Base-by-base conservation (phyloP, 2,113 vertebrate genomes). In the Guaruba guarouba region DNA sequence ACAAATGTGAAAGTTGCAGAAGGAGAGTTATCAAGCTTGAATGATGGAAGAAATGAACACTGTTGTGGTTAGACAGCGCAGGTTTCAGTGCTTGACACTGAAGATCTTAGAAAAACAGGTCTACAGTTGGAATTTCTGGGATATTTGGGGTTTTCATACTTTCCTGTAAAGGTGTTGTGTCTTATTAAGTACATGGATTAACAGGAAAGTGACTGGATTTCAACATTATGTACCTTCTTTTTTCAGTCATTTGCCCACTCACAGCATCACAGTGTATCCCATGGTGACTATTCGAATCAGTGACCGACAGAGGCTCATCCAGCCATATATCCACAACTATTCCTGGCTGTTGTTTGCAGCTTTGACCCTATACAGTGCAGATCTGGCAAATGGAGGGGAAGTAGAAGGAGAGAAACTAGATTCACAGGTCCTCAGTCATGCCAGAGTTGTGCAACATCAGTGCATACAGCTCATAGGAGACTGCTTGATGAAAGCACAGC, bases 251-350 rank as follows among this genome's bases (percentile, higher is more conserved):
- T 92, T 99, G 96, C 99, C 99, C 46, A 99, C 99, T 17, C 99
- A 99, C 97, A 98, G 99, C 70, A 98, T 99, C 97, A 99, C 99
- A 0, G 99, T 99, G 57, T 99, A 98, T 54, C 99, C 99, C 4
- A 99, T 99, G 99, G 98, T 99, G 96, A 99, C 99, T 33, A 99
- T 99, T 86, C 98, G 99, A 4, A 99, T 99, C 98, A 99, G 99
- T 1, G 99, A 99, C 96, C 98, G 98, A 1, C 99, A 99, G 96
- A 97, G 99, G 41, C 98, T 99, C 86, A 99, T 99, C 97, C 99
- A 99, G 95, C 99, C 99, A 1, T 99, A 99, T 31, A 98, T 99
- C 85, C 99, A 99, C 98, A 99, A 99, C 81, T 99, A 99, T 23
- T 99, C 99, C 79, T 99, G 99, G 99, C 98, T 99, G 54, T 96